Conservation (phyloP, 2,797 vertebrate species). For the Coranthus polyacanthus region DNA sequence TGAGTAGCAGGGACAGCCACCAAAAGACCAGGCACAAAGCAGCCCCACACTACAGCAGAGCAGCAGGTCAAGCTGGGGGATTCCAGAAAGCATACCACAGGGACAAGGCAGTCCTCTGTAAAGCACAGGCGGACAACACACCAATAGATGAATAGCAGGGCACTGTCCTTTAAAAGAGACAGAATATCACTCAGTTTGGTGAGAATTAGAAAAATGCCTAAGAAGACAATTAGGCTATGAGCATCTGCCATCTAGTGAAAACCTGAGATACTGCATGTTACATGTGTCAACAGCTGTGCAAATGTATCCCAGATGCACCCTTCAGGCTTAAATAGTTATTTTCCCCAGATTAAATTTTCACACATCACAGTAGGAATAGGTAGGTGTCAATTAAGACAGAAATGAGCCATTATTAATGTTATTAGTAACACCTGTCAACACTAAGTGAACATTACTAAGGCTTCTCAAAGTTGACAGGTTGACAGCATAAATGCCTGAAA, state of each 20-base stretch:
- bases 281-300: conserved; percentile 4
- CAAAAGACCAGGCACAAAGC: conserved; percentile 31
- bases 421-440: too few relatives aligned
- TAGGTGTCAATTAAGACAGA: too few relatives aligned
- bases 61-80: conserved; percentile 60
- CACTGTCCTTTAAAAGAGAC: conserved; percentile 17
- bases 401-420: too few relatives aligned
- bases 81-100: conserved; percentile 49
- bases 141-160: neutral
- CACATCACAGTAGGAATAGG: too few relatives aligned
- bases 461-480: too few relatives aligned
- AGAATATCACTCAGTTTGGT: conserved; percentile 11
- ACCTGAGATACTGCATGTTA: conserved; percentile 2
- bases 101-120: conserved; percentile 58
- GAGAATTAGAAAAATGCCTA: neutral
- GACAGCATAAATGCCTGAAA: too few relatives aligned
- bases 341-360: too few relatives aligned
- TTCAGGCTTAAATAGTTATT: too few relatives aligned
- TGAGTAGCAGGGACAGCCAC: conserved; percentile 22
- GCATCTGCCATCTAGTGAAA: conserved; percentile 13
- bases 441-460: too few relatives aligned
- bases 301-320: neutral
- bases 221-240: conserved; percentile 7
- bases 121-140: conserved; percentile 19
- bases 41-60: conserved; percentile 29